Evolutionary conservation across 2,888 invertebrate species (phyloP).

Genomic region (Ommatoiulus sabulosus): DNA sequence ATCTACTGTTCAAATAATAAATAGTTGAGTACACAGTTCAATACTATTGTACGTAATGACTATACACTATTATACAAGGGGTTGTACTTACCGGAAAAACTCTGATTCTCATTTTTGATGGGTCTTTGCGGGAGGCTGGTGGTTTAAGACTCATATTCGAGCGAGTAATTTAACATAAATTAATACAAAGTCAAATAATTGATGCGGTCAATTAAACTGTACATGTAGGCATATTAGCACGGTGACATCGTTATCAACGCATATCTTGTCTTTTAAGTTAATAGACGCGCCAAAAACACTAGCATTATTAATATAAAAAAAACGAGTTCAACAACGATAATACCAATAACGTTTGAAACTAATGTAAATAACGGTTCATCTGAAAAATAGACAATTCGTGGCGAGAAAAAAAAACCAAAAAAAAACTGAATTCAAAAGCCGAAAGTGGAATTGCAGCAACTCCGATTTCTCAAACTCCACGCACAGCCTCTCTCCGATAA

Average conservation of each 20-base stretch:
- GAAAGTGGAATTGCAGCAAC: conserved; percentile 1
- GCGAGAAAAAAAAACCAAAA: neutral
- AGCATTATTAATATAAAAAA: neutral
- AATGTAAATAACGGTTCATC: neutral
- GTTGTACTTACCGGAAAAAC: conserved; percentile 91
- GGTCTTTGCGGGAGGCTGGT: conserved; percentile 51
- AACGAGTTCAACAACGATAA: neutral
- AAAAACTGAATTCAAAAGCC: conserved; percentile 43
- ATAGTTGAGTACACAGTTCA: neutral
- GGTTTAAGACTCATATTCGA: conserved; percentile 56
- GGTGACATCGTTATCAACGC: neutral
- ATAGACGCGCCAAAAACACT: neutral
- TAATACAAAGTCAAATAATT: conserved; percentile 17
- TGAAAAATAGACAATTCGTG: conserved; percentile 30
- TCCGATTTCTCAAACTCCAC: neutral
- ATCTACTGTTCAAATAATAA: neutral
- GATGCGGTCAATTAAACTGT: neutral
- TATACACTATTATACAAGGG: neutral
- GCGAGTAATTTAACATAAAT: conserved; percentile 19
- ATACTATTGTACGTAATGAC: neutral
- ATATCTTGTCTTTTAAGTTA: neutral
- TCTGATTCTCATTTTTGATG: conserved; percentile 92
- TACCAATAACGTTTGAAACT: neutral
- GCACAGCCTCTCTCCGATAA: neutral
- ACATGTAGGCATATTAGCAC: conserved; percentile 30